Evolutionary conservation across 2,888 invertebrate genomes (phyloP), one percentile per base, ranked within the genome.

Genomic region (Euplexia lucipara): DNA sequence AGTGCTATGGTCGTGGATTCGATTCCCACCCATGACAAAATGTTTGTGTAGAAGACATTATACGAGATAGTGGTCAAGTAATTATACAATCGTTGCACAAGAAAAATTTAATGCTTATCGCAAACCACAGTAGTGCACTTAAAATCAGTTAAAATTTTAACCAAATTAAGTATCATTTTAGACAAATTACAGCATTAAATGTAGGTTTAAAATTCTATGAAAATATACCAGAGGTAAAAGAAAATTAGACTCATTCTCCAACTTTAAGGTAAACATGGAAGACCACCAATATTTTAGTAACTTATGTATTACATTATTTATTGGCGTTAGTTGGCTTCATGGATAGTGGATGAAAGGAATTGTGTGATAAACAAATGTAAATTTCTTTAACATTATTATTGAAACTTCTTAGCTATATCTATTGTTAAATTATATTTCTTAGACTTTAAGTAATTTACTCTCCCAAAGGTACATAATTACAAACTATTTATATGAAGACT

Each of bases 301-400:
- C 74, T 67, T 78, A 77, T 76, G 62, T 68, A 72, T 75, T 63
- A 76, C 79, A 83, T 81, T 84, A 89, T 90, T 90, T 89, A 90
- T 90, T 90, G 89, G 89, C 86, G 79, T 79, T 84, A 79, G 80
- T 84, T 85, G 82, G 81, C 83, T 82, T 83, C 86, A 86, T 80
- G 79, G 82, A 86, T 84, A 81, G 79, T 81, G 79, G 76, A 84
- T 86, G 85, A 75, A 83, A 79, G 87, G 83, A 86, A 91, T 90
- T 84, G 93, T 93, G 94, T 94, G 94, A 94, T 94, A 93, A 92
- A 74, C 66, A 69, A 92, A 87, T 92, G 92, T 92, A 93, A 90
- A 91, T 91, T 89, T 85, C 84, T 86, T 66, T 87, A 85, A 88
- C 86, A 88, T 86, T 88, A 83, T 87, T 86, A 86, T 85, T 87